Evolutionary conservation across 2,888 invertebrate species (phyloP), one percentile per base, ranked within the genome.

Genomic region (Seira musarum): DNA sequence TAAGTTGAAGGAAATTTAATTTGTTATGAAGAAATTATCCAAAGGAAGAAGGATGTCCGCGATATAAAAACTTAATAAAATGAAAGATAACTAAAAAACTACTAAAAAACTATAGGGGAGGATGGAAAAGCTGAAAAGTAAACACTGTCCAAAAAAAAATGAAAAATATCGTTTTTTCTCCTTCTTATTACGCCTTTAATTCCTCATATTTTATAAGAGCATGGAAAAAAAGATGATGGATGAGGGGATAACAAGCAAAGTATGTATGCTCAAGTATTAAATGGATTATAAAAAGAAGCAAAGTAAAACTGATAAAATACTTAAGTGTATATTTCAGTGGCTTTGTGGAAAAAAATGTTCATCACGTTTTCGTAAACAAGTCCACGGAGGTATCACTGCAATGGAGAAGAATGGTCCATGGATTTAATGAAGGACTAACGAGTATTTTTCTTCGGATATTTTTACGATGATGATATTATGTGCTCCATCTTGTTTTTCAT

Each of bases 361-460:
- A 30, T 2, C 30, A 30, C 2, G 30, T 30, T 30, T 30, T 30
- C 8, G 25, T 5, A 8, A 30, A 65, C 65, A 68, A n/a, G 53
- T 49, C n/a, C 46, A 68, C 53, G n/a, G 67, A 6, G 21, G 68
- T 13, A 17, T 40, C 13, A 2, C n/a, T 46, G 6, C 46, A 19
- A 30, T 5, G 21, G 40, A 15, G 40, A 66, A 25, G 25, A 35
- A 30, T 24, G n/a, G 17, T 35, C 65, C 25, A 24, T 2, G n/a
- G 17, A 57, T 66, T 74, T 61, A 74, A 74, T 74, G 66, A 67
- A 74, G 17, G 74, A 67, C 74, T 74, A 74, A 74, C 67, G 74
- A 74, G 60, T 67, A 25, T 13, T 67, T 72, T 35, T 66, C 24
- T 67, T 2, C n/a, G 15, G n/a, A 65, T 67, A 53, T 73, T 65